Base-by-base conservation (phyloP, 2,113 vertebrate species). In the Pseudopipra pipra region DNA sequence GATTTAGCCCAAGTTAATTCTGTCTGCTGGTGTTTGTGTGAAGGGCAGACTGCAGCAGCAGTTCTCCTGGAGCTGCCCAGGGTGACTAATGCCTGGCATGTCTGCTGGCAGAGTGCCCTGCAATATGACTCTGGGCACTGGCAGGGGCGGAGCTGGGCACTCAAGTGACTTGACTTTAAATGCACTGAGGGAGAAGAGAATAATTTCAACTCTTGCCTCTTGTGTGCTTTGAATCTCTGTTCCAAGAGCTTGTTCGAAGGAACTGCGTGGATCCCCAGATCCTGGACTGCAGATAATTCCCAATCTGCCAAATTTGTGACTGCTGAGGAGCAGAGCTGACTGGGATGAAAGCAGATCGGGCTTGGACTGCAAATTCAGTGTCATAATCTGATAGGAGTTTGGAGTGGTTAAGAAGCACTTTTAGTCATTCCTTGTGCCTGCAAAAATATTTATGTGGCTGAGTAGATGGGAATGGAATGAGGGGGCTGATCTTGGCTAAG, bases 1-100 rank as follows among this genome's bases (percentile, higher is more conserved):
- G 87, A 49, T 92, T 70, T 84, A 90, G 67, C 46, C 35, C 63
- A 13, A n/a, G 91, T 94, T 95, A 96, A 91, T 89, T 90, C 87
- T 82, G 80, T 82, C 81, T 80, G 62, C 44, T 58, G 56, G n/a
- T 91, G 91, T 82, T 80, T 22, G 7, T 94, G 41, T 91, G 93
- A 65, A 93, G 93, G 89, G 77, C 94, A 77, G 41, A 41, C 86
- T 86, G 88, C 76, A 87, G 83, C 12, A 14, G 3, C 58, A 4
- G 79, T 12, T 70, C 72, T 35, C 66, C 63, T 54, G 92, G 76
- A 44, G 75, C 70, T 21, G 8, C 73, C 81, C 49, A 0, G 12
- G 11, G 93, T 63, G 84, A 35, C 56, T 37, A 4, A 16, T 12
- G 8, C 14, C 46, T n/a, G 85, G 56, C 70, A 15, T 3, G 41